phyloP scores from a whole-genome alignment of 2,888 invertebrate species.

The Brenthis daphne region DNA sequence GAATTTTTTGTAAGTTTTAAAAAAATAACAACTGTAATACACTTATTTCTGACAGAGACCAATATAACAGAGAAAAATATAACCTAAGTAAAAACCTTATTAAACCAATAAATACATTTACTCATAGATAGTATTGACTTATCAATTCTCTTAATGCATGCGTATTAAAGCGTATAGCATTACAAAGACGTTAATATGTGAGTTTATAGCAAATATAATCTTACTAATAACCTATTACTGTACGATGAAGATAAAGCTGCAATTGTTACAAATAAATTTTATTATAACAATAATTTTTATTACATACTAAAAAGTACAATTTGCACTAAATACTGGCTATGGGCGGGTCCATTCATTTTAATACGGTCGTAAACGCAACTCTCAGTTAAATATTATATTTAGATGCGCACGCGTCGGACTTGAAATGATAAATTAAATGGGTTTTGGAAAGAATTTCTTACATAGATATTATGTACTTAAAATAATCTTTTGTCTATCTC shows the following conservation, averaged over 20 bases:
- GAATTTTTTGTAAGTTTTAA: no score
- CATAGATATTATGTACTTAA: neutral
- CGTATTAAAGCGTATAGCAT: no score
- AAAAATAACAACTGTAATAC: no score
- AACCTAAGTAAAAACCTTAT: no score
- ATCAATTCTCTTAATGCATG: no score
- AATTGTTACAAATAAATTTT: slow-evolving; percentile 14
- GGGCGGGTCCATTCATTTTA: slow-evolving; percentile 53
- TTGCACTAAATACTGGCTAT: slow-evolving; percentile 68
- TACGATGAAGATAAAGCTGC: slow-evolving; percentile 32
- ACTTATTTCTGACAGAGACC: no score
- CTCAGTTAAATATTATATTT: slow-evolving; percentile 41
- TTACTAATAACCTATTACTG: slow-evolving; percentile 35
- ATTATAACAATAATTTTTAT: slow-evolving; percentile 43
- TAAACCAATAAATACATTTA: no score
- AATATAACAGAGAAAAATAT: no score
- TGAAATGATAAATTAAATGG: slow-evolving; percentile 49
- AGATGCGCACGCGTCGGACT: slow-evolving; percentile 69
- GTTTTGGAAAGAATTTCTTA: slow-evolving; percentile 27
- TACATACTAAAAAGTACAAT: slow-evolving; percentile 63
- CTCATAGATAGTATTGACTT: no score
- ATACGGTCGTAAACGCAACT: slow-evolving; percentile 19
- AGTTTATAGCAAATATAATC: neutral
- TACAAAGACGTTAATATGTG: no score
- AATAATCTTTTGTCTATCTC: no score